Evolutionary conservation across 2,113 vertebrate species (phyloP).

Genomic region (Malaclemys terrapin): DNA sequence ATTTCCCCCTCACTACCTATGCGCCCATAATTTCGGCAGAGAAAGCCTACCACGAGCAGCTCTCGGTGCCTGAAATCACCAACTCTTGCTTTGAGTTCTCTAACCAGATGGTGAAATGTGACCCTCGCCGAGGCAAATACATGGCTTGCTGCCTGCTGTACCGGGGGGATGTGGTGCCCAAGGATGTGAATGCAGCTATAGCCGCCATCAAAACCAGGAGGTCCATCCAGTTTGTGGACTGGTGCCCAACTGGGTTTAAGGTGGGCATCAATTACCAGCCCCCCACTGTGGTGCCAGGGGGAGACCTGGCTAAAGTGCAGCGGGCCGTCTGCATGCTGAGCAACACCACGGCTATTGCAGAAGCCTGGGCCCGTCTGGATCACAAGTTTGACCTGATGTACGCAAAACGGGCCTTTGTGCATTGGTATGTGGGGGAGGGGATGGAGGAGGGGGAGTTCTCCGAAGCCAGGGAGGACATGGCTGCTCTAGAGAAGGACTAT

Average conservation of each 20-base stretch:
- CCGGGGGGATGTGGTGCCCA: too few species aligned
- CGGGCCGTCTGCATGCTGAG: conserved; percentile 74
- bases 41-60: conserved; percentile 77
- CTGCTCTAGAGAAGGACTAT: conserved; percentile 64
- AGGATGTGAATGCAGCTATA: too few species aligned
- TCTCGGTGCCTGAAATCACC: conserved; percentile 76
- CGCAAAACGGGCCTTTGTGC: conserved; percentile 73
- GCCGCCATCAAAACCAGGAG: too few species aligned
- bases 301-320: conserved; percentile 67
- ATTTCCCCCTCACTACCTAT: conserved; percentile 76
- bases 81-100: conserved; percentile 77
- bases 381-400: conserved; percentile 79
- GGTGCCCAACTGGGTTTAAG: too few species aligned
- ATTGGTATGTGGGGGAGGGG: conserved; percentile 76
- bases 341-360: conserved; percentile 79
- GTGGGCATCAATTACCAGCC: too few species aligned
- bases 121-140: conserved; percentile 76
- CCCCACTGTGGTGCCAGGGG: too few species aligned
- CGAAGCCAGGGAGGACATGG: conserved; percentile 69
- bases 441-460: conserved; percentile 78
- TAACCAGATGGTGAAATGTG: conserved; percentile 81
- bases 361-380: conserved; percentile 80
- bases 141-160: conserved; percentile 40
- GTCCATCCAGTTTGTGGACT: too few species aligned
- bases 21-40: conserved; percentile 68